Conservation (phyloP, 1,140 invertebrate species). For the Drosophila tristis region DNA sequence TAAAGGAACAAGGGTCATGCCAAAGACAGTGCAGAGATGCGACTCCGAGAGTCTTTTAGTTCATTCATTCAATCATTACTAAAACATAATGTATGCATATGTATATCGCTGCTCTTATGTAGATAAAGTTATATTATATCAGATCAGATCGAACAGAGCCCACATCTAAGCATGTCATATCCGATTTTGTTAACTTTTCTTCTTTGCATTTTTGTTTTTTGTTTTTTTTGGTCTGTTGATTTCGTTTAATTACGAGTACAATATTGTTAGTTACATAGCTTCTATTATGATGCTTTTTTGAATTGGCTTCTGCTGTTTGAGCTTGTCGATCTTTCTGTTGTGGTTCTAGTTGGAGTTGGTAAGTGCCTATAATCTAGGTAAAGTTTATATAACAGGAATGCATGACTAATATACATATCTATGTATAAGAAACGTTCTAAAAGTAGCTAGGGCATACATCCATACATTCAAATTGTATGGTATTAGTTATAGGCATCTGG, state of each 20-base stretch:
- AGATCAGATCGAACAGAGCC: conserved; percentile 47
- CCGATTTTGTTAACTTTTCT: conserved; percentile 44
- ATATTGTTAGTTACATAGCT: conserved; percentile 62
- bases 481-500: conserved; percentile 46
- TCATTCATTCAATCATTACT: conserved; percentile 77
- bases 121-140: conserved; percentile 33
- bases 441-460: conserved; percentile 61
- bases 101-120: conserved; percentile 60
- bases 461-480: conserved; percentile 41
- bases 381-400: conserved; percentile 77
- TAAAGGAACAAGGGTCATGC: conserved; percentile 79
- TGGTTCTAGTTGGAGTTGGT: conserved; percentile 50
- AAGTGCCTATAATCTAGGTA: conserved; percentile 54
- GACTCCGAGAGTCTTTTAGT: conserved; percentile 57
- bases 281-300: conserved; percentile 61
- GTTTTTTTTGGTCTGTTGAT: conserved; percentile 52
- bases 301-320: conserved; percentile 56
- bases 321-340: conserved; percentile 57
- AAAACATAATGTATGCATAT: conserved; percentile 72
- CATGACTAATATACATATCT: conserved; percentile 69
- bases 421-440: conserved; percentile 58
- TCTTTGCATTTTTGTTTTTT: conserved; percentile 52
- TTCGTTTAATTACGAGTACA: conserved; percentile 37
- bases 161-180: conserved; percentile 48
- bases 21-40: conserved; percentile 58